phyloP scores from a whole-genome alignment of 2,797 vertebrate genomes.

The Triplophysa bombifrons region DNA sequence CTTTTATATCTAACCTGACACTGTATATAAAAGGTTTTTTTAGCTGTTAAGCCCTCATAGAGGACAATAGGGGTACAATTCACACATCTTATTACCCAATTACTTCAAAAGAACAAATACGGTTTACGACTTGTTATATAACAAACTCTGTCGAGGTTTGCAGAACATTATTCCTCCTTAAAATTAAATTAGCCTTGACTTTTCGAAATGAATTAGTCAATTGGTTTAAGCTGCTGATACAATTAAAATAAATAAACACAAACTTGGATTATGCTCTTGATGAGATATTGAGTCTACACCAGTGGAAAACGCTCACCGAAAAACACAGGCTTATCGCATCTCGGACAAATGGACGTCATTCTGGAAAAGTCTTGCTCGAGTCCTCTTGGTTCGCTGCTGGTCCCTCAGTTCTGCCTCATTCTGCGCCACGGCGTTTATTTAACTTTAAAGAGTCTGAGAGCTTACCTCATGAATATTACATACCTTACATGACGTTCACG shows the following conservation, averaged over 20 bases:
- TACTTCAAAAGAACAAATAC: neutral
- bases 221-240: neutral
- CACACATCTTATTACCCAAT: neutral
- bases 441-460: conserved; percentile 39
- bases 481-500: neutral
- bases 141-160: neutral
- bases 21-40: neutral
- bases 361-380: neutral
- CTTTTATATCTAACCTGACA: neutral
- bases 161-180: neutral
- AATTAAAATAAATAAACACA: neutral
- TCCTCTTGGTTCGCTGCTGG: neutral
- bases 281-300: neutral
- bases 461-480: conserved; percentile 39
- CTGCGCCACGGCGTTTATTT: conserved; percentile 39
- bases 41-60: neutral
- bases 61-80: neutral
- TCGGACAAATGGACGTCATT: conserved; percentile 57
- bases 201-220: neutral
- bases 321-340: conserved; percentile 57
- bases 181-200: neutral
- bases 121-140: conserved; percentile 2
- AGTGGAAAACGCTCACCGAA: conserved; percentile 51
- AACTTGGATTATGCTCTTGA: neutral
- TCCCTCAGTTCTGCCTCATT: conserved; percentile 5